phyloP scores from a whole-genome alignment of 2,797 vertebrate genomes.

The Neosilurus hyrtlii region DNA sequence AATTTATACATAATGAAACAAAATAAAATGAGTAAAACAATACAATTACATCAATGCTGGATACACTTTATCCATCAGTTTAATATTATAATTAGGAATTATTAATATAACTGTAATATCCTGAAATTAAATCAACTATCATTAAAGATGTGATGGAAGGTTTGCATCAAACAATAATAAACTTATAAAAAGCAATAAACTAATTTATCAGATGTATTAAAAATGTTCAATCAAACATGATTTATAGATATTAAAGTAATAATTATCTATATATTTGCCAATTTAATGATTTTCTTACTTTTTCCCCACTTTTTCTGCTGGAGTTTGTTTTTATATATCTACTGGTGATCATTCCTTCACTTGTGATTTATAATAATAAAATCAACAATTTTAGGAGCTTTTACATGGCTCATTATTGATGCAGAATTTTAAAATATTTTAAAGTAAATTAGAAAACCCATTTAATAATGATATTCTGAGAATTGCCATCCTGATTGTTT shows the following conservation, averaged over 20 bases:
- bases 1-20: neutral
- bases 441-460: neutral
- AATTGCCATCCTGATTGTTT: neutral
- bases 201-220: neutral
- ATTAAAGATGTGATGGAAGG: neutral
- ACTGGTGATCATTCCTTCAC: neutral
- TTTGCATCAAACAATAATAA: neutral
- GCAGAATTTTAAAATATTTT: neutral
- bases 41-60: neutral
- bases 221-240: neutral
- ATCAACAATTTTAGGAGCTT: neutral
- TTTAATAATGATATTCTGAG: neutral
- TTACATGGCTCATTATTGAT: neutral
- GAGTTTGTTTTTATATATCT: neutral
- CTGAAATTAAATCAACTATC: neutral
- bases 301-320: neutral
- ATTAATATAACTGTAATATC: slow-evolving; percentile 17
- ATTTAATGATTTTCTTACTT: neutral
- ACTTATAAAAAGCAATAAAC: neutral
- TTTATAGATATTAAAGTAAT: neutral
- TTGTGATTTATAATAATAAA: neutral
- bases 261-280: neutral
- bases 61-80: slow-evolving; percentile 9
- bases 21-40: neutral
- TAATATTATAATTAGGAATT: slow-evolving; percentile 5